These are phyloP conservation scores for Agrochola lota DNA, from an alignment of 2,888 invertebrate species.

Conservation along the genomic window DNA sequence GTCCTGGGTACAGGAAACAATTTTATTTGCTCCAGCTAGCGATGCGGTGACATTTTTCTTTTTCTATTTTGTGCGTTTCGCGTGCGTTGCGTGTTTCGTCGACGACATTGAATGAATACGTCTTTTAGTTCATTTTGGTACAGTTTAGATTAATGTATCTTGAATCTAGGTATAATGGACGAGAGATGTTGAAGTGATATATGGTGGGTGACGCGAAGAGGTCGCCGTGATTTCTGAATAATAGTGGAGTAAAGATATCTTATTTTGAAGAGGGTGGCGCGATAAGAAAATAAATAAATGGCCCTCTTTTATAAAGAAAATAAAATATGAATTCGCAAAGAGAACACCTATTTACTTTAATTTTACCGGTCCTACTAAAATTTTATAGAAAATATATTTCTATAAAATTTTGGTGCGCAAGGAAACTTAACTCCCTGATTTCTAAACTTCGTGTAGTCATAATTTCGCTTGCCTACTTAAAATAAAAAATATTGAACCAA, in stretches of 20 bases:
- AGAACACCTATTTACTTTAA: neutral
- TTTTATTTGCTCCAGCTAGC: slow-evolving; percentile 83
- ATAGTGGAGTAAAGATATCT: slow-evolving; percentile 24
- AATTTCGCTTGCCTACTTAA: neutral
- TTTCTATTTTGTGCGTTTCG: slow-evolving; percentile 80
- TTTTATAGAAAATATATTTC: no score
- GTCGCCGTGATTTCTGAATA: slow-evolving; percentile 48
- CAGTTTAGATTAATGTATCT: slow-evolving; percentile 70
- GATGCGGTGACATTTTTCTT: slow-evolving; percentile 80
- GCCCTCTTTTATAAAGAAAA: neutral
- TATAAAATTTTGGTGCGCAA: neutral
- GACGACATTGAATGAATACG: slow-evolving; percentile 77
- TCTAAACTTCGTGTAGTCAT: neutral
- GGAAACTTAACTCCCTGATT: neutral
- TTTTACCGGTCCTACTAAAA: no score
- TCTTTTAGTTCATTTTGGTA: slow-evolving; percentile 74
- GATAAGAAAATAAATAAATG: neutral
- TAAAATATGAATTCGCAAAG: neutral
- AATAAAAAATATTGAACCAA: neutral
- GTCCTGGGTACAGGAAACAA: slow-evolving; percentile 79
- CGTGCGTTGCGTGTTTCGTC: slow-evolving; percentile 77
- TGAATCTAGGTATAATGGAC: slow-evolving; percentile 55
- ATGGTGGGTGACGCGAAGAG: slow-evolving; percentile 46
- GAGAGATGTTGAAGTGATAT: slow-evolving; percentile 60
- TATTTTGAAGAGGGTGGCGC: slow-evolving; percentile 9